Base-by-base conservation (phyloP, 37 sponge, comb jelly and placozoan species). In the Spongia lamella region DNA sequence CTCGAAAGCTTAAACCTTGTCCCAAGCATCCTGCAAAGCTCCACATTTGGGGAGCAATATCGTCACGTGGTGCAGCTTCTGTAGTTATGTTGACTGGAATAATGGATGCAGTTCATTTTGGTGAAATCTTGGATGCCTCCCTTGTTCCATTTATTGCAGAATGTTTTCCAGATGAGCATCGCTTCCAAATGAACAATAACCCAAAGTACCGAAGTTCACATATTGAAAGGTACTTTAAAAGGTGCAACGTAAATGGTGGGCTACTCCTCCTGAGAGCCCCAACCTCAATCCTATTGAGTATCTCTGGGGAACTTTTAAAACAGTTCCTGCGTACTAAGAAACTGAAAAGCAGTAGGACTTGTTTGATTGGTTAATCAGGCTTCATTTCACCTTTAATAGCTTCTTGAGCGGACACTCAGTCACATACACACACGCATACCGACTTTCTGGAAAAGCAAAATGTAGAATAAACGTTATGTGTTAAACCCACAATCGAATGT, bases 1-100 rank as follows among this genome's bases (percentile, higher is more conserved):
- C 60, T 16, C 54, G 63, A 68, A 54, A 60, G 72, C 53, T 80
- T 9, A 80, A 61, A 80, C 54, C n/a, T n/a, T n/a, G n/a, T n/a
- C n/a, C n/a, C n/a, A n/a, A n/a, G n/a, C n/a, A n/a, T n/a, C n/a
- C n/a, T 37, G 34, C 59, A 15, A 73, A 72, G 33, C 51, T 72
- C 36, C 73, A 72, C 35, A 38, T 82, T 6, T 82, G 82, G 74
- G 74, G 66, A 49, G 74, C 74, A 13, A 82, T 82, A 30, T 70
- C 65, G 26, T 30, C 32, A 24, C 25, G 38, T 29, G 82, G 82
- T 27, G 80, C 80, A 30, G n/a, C n/a, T n/a, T 34, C 27, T 29
- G 32, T 82, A 30, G 82, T 73, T 19, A 62, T 82, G 53, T 82
- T 82, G 56, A 51, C 66, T 6, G 82, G 82, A 5, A 82, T 73